Percentiles rank a stretch among this genome's conserved stretches.
Evolutionary conservation across 2,888 invertebrate species (phyloP).

Genomic region (Epistrophe grossulariae): DNA sequence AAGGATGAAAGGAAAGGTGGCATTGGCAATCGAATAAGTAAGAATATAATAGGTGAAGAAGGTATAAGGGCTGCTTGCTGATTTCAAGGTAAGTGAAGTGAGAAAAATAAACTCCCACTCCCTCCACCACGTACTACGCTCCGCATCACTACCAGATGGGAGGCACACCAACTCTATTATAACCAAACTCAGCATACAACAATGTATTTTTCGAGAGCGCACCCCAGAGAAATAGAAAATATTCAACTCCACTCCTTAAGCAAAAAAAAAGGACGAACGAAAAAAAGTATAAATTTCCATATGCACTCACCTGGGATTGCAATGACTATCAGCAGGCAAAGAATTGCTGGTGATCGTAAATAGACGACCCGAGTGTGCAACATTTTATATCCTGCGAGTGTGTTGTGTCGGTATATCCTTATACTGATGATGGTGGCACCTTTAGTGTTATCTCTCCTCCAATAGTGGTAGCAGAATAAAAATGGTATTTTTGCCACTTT

Average conservation of each 20-base stretch:
- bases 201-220: slow-evolving; percentile 50
- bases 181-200: slow-evolving; percentile 33
- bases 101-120: slow-evolving; percentile 57
- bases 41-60: slow-evolving; percentile 11
- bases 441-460: slow-evolving; percentile 56
- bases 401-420: slow-evolving; percentile 19
- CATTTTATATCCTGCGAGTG: slow-evolving; percentile 70
- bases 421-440: slow-evolving; percentile 30
- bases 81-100: slow-evolving; percentile 39
- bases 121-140: slow-evolving; percentile 8
- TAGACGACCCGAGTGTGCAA: slow-evolving; percentile 76
- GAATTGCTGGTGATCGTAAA: slow-evolving; percentile 76
- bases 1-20: slow-evolving; percentile 22
- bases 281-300: slow-evolving; percentile 70
- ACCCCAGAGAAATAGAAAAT: slow-evolving; percentile 60
- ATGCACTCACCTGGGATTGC: slow-evolving; percentile 76
- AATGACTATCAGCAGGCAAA: slow-evolving; percentile 75
- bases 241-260: slow-evolving; percentile 8
- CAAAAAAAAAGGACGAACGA: slow-evolving; percentile 18
- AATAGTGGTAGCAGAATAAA: slow-evolving; percentile 12
- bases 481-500: slow-evolving; percentile 62
- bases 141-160: slow-evolving; percentile 38
- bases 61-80: slow-evolving; percentile 15
- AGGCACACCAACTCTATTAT: slow-evolving; percentile 29
- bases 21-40: slow-evolving; percentile 25